Conservation (phyloP, 2,113 vertebrate genomes). For the Crotalus viridis region DNA sequence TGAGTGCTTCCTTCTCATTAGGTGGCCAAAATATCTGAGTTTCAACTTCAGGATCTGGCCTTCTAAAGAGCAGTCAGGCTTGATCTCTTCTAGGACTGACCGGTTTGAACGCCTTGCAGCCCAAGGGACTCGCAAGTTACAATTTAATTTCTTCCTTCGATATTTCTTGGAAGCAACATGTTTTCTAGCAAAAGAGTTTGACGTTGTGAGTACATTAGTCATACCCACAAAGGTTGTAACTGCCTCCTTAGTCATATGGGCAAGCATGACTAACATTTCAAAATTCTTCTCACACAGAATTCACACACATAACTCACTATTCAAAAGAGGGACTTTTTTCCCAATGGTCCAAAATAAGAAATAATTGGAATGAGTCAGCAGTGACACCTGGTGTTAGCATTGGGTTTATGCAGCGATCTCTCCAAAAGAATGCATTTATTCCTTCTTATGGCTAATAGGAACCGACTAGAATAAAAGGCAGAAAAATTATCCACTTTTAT, state of each 20-base stretch:
- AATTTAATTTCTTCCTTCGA: not conserved
- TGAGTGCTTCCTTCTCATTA: too few relatives aligned
- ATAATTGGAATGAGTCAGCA: not conserved
- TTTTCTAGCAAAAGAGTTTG: not conserved
- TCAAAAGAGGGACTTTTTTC: not conserved
- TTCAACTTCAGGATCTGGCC: too few relatives aligned
- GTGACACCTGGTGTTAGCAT: slow-evolving; percentile 11
- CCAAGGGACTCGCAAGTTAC: too few relatives aligned
- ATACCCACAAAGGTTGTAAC: not conserved
- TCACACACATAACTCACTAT: not conserved
- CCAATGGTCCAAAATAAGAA: not conserved
- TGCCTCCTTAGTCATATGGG: not conserved
- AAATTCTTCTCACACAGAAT: not conserved
- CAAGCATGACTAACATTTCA: slow-evolving; percentile 5
- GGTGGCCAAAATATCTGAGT: too few relatives aligned
- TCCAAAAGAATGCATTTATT: not conserved
- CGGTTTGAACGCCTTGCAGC: too few relatives aligned
- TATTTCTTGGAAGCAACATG: not conserved
- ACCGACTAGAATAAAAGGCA: not conserved
- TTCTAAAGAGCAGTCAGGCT: too few relatives aligned
- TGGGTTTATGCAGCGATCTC: not conserved
- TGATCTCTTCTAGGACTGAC: too few relatives aligned
- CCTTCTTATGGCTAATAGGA: not conserved
- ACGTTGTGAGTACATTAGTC: not conserved
- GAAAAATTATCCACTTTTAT: not conserved